Evolutionary conservation across 2,888 invertebrate species (phyloP), one percentile per base, ranked within the genome.

Genomic region (Drosophila kanekoi): DNA sequence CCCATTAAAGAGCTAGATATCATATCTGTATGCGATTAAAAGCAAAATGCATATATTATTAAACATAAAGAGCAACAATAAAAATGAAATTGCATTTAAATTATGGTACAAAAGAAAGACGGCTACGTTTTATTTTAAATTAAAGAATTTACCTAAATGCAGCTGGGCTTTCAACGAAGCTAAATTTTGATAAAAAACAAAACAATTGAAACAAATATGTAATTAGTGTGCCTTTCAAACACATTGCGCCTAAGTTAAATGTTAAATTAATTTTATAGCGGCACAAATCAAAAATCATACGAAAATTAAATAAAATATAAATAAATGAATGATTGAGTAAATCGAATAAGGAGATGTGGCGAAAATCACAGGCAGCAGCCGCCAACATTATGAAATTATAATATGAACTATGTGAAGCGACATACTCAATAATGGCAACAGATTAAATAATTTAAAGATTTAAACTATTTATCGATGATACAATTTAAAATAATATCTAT

Each of bases 31-130:
- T 60, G 37, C 37, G 18, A 57, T 41, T 18, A 10, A 44, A 60
- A 56, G 43, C 43, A 54, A 62, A 62, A 20, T 45, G 45, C 45
- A 45, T 33, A 23, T 32, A 28, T 8, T 28, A 28, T 28, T 8
- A 28, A 28, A 28, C 52, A 47, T 41, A 40, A 32, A 63, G 63
- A 40, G 16, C n/a, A 53, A 48, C 44, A 48, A 41, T 35, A 32
- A 37, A 61, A 44, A 35, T 18, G 35, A 54, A 85, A 74, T 68
- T 85, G 85, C 85, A 86, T 86, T 86, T 86, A 86, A 86, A 81
- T 86, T 75, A 89, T 86, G 85, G 85, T 86, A 86, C 85, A 86
- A 86, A 84, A 47, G 48, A 67, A 41, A 58, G 63, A 65, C 57
- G n/a, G 18, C 47, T 47, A 64, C 59, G 48, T 64, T 44, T 54